Conservation (phyloP, 2,113 vertebrate species). For the Gymnorhina tibicen region DNA sequence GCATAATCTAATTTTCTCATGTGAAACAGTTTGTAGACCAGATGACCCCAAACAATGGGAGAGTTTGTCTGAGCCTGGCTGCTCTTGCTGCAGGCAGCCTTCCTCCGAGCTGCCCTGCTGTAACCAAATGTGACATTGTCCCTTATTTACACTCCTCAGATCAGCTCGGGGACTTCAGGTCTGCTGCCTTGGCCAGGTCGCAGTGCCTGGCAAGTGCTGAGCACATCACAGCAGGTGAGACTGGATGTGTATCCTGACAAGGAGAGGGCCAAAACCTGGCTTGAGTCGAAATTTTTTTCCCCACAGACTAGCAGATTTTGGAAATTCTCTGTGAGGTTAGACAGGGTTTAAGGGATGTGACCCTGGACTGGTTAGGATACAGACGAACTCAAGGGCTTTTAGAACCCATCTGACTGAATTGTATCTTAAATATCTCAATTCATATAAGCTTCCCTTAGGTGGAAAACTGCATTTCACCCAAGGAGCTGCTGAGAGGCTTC, state of each 20-base stretch:
- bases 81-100: background rate
- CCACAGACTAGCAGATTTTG: background rate
- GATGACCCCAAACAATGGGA: conserved; percentile 55
- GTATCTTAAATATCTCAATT: background rate
- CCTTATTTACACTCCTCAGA: background rate
- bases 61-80: conserved; percentile 21
- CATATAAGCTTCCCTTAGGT: background rate
- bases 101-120: background rate
- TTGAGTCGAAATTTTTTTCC: accelerated
- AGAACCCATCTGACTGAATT: background rate
- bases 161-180: background rate
- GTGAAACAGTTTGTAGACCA: conserved; percentile 53
- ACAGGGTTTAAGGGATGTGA: background rate
- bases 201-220: background rate
- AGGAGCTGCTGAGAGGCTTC: background rate
- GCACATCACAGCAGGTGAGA: background rate
- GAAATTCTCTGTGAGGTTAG: background rate
- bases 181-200: background rate
- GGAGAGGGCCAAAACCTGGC: background rate
- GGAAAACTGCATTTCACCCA: background rate
- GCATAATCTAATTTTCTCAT: conserved; percentile 61
- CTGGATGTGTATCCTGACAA: background rate
- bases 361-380: background rate
- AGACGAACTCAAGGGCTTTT: background rate
- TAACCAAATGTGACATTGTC: background rate